phyloP scores from a whole-genome alignment of 2,888 invertebrate genomes.

The Malthinus seriepunctatus region DNA sequence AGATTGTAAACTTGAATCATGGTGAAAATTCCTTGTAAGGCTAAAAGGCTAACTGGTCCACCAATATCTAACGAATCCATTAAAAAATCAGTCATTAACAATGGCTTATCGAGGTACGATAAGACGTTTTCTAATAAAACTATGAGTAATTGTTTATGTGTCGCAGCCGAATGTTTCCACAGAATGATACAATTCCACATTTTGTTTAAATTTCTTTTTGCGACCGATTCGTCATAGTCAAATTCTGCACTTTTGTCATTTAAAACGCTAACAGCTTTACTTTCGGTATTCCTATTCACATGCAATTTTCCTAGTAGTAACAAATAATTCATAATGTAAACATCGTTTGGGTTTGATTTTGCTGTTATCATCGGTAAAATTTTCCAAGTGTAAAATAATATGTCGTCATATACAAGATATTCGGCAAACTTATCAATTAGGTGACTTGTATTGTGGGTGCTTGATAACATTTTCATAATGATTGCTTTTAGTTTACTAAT shows the following conservation, averaged over 20 bases:
- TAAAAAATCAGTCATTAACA: slow-evolving; percentile 87
- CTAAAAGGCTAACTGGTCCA: slow-evolving; percentile 85
- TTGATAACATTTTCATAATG: slow-evolving; percentile 66
- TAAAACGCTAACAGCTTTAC: slow-evolving; percentile 28
- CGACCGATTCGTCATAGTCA: slow-evolving; percentile 61
- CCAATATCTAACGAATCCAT: slow-evolving; percentile 87
- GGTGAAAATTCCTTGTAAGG: slow-evolving; percentile 88
- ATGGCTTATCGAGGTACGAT: slow-evolving; percentile 77
- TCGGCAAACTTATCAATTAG: slow-evolving; percentile 74
- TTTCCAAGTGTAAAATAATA: slow-evolving; percentile 73
- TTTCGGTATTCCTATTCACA: slow-evolving; percentile 42
- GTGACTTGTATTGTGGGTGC: slow-evolving; percentile 62
- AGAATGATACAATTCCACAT: slow-evolving; percentile 78
- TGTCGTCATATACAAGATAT: slow-evolving; percentile 74
- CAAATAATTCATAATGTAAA: slow-evolving; percentile 51
- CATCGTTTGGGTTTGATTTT: slow-evolving; percentile 57
- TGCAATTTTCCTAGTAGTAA: slow-evolving; percentile 48
- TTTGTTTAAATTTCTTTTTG: slow-evolving; percentile 66
- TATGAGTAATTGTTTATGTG: slow-evolving; percentile 78
- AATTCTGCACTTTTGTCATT: slow-evolving; percentile 49
- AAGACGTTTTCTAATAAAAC: slow-evolving; percentile 82
- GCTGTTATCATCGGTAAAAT: slow-evolving; percentile 61
- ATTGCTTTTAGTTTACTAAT: slow-evolving; percentile 68
- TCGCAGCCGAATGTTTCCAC: slow-evolving; percentile 69
- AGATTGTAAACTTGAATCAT: slow-evolving; percentile 90